Base-by-base conservation (phyloP, 1,140 invertebrate genomes). In the Lasioglossum albipes region DNA sequence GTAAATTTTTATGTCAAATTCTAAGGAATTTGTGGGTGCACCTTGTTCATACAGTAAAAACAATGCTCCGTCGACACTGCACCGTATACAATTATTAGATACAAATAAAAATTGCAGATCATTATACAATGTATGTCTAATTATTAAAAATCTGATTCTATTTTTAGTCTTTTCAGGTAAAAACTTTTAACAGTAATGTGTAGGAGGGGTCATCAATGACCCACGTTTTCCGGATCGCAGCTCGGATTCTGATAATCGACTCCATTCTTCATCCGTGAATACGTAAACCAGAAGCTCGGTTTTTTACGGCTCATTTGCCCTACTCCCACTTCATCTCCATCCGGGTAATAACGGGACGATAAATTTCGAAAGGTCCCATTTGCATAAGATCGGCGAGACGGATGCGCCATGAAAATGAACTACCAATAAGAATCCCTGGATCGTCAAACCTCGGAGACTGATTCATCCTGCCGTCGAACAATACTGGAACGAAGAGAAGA, bases 301-400 rank as follows among this genome's bases (percentile, higher is more conserved):
- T 31, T 64, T 64, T 64, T 64, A 64, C 27, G 31, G 62, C 62
- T 64, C 62, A 31, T 64, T 64, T 64, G 36, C 27, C 12, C 62
- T 64, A 10, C 13, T 31, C 16, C 62, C 3, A 7, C 62, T 64
- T 64, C 27, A 7, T 36, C 27, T 27, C 62, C 59, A 7, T 22
- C n/a, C 16, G 13, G 13, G 62, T 36, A 64, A 64, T 31, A 64
- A 64, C 31, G 61, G 27, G 6, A 13, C 62, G 62, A 64, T 64
- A 64, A 64, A 64, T 64, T 64, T 64, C 2, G 36, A 64, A 27
- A 16, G 27, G 36, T 64, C 13, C 62, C 27, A 64, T 64, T 64
- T 64, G 62, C 62, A 64, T 64, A 64, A 31, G 27, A 64, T 64
- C 62, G 62, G 31, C 27, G 18, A 64, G 62, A 31, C 12, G 62